Percentiles rank a stretch among this genome's conserved stretches.
These are phyloP conservation scores for Mallotus villosus DNA, from an alignment of 2,797 vertebrate genomes.

Conservation along the genomic window DNA sequence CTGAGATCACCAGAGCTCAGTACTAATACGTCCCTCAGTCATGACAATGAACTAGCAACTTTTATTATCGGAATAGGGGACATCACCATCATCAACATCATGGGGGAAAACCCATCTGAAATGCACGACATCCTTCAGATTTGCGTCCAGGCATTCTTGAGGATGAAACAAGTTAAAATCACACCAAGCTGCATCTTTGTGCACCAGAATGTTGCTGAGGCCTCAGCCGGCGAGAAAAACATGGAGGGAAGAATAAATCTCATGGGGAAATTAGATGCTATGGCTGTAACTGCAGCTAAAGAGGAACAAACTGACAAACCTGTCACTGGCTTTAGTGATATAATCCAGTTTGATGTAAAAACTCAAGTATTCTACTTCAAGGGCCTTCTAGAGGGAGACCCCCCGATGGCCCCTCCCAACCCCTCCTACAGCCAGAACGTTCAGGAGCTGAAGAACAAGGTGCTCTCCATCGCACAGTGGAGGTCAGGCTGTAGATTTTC, in stretches of 20 bases:
- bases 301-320: conserved; percentile 59
- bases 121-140: conserved; percentile 80
- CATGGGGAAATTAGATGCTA: conserved; percentile 73
- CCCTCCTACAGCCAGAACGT: conserved; percentile 70
- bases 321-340: conserved; percentile 67
- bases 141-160: conserved; percentile 76
- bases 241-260: conserved; percentile 66
- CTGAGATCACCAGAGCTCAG: conserved; percentile 65
- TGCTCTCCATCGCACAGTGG: conserved; percentile 48
- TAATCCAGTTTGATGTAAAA: conserved; percentile 73
- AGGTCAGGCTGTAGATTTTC: too few species aligned
- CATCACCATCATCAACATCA: conserved; percentile 79
- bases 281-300: conserved; percentile 65
- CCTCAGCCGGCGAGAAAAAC: too few species aligned
- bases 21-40: conserved; percentile 69
- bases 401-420: conserved; percentile 79
- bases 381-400: conserved; percentile 76
- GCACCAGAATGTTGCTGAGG: too few species aligned
- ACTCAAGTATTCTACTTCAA: conserved; percentile 75
- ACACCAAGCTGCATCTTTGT: too few species aligned
- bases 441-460: conserved; percentile 67
- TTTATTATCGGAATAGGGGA: conserved; percentile 79
- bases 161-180: conserved; percentile 73
- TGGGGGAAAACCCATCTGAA: conserved; percentile 77
- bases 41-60: too few species aligned